Evolutionary conservation across 1,140 invertebrate genomes (phyloP).

Genomic region (Cydia fagiglandana): DNA sequence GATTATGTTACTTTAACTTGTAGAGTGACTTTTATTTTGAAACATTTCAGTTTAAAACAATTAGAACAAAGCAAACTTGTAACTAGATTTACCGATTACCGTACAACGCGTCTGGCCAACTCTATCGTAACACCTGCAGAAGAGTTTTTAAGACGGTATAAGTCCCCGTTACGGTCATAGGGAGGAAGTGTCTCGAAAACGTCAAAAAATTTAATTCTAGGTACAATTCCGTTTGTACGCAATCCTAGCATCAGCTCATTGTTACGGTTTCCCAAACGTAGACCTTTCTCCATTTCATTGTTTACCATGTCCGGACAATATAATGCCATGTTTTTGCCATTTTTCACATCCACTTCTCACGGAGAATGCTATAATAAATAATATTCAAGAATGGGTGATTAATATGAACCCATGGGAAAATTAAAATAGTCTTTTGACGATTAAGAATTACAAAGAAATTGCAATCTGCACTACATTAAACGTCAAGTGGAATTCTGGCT

Average conservation of each 20-base stretch:
- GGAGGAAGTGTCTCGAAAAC: not conserved
- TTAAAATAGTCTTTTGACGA: not conserved
- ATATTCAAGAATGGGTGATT: slow-evolving; percentile 16
- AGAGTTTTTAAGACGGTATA: too few relatives aligned
- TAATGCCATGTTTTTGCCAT: slow-evolving; percentile 12
- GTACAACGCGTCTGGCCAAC: too few relatives aligned
- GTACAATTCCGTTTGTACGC: not conserved
- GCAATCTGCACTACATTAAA: not conserved
- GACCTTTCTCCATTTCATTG: slow-evolving; percentile 25
- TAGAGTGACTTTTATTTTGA: too few relatives aligned
- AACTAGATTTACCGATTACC: too few relatives aligned
- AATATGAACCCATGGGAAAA: slow-evolving; percentile 19
- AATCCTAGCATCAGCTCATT: not conserved
- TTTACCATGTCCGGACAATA: slow-evolving; percentile 14
- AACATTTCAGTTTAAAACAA: too few relatives aligned
- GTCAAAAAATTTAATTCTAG: too few relatives aligned
- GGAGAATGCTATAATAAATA: slow-evolving; percentile 26
- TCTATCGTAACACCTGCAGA: too few relatives aligned
- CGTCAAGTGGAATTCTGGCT: not conserved
- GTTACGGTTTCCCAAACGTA: slow-evolving; percentile 12
- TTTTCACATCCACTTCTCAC: slow-evolving; percentile 15
- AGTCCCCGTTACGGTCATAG: too few relatives aligned
- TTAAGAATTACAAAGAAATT: slow-evolving; percentile 5
- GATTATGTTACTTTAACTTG: too few relatives aligned
- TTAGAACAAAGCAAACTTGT: too few relatives aligned